A percentile compares a stretch with the other conserved stretches of the same genome.
Evolutionary conservation across 1,140 invertebrate species (phyloP).

Genomic region (Palaemon carinicauda): DNA sequence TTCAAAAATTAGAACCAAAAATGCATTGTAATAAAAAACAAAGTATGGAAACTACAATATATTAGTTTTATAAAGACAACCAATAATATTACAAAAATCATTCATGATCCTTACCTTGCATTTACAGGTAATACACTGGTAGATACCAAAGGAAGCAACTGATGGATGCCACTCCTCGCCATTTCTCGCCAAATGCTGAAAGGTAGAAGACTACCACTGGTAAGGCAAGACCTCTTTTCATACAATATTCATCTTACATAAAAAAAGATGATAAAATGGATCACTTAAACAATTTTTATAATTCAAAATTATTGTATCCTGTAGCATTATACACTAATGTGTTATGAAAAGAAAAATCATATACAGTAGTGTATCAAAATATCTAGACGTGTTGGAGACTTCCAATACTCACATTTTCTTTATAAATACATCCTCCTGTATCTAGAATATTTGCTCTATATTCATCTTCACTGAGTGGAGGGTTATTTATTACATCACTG

Average conservation of each 20-base stretch:
- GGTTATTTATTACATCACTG: too few species aligned
- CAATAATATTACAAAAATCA: too few species aligned
- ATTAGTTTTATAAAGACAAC: too few species aligned
- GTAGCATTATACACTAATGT: too few species aligned
- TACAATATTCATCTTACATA: too few species aligned
- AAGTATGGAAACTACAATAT: too few species aligned
- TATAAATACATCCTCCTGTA: constrained; percentile 18
- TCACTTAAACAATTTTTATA: too few species aligned
- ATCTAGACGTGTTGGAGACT: not conserved
- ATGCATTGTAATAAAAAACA: not conserved
- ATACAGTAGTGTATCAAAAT: not conserved
- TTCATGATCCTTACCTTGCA: constrained; percentile 77
- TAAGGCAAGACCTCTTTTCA: too few species aligned
- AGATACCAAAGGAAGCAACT: constrained; percentile 79
- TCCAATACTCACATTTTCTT: not conserved
- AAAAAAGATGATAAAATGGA: too few species aligned
- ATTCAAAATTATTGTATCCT: too few species aligned
- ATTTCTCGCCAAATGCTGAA: constrained; percentile 73
- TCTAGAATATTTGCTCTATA: not conserved
- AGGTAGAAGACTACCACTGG: too few species aligned
- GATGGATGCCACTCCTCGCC: constrained; percentile 86
- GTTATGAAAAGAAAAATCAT: too few species aligned
- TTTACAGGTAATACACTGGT: constrained; percentile 85
- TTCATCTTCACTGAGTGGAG: not conserved
- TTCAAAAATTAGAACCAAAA: constrained; percentile 2